Conservation (phyloP, 2,888 invertebrate genomes). For the Diplolepis rosae region DNA sequence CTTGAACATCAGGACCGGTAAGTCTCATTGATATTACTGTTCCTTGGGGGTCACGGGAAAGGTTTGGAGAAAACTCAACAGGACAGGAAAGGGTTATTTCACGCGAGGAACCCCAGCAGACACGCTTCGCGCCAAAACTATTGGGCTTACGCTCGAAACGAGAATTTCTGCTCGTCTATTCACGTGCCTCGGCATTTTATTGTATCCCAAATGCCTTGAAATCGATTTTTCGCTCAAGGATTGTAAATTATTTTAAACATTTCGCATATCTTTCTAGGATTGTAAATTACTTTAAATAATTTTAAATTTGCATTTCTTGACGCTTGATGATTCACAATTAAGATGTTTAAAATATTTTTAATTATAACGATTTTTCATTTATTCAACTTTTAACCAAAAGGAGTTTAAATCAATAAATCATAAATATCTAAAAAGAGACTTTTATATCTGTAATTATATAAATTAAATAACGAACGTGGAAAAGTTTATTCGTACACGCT, state of each 20-base stretch:
- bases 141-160: neutral
- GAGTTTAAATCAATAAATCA: too few species aligned
- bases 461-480: neutral
- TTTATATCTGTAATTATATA: neutral
- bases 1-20: conserved; percentile 53
- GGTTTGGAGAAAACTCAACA: conserved; percentile 38
- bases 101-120: conserved; percentile 33
- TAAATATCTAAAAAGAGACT: too few species aligned
- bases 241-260: too few species aligned
- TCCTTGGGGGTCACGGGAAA: conserved; percentile 61
- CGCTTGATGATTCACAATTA: too few species aligned
- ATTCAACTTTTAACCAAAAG: too few species aligned
- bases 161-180: conserved; percentile 30
- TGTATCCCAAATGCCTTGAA: neutral
- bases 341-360: too few species aligned
- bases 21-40: conserved; percentile 34
- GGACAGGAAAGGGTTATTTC: conserved; percentile 46
- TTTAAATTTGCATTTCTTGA: too few species aligned
- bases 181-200: conserved; percentile 24
- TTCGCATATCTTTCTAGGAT: too few species aligned
- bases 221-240: neutral
- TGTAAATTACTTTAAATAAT: too few species aligned
- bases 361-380: too few species aligned
- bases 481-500: too few species aligned
- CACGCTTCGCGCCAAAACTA: conserved; percentile 34